These are phyloP conservation scores for Gymnothorax reevesii DNA, from an alignment of 2,797 vertebrate species.

Conservation along the genomic window DNA sequence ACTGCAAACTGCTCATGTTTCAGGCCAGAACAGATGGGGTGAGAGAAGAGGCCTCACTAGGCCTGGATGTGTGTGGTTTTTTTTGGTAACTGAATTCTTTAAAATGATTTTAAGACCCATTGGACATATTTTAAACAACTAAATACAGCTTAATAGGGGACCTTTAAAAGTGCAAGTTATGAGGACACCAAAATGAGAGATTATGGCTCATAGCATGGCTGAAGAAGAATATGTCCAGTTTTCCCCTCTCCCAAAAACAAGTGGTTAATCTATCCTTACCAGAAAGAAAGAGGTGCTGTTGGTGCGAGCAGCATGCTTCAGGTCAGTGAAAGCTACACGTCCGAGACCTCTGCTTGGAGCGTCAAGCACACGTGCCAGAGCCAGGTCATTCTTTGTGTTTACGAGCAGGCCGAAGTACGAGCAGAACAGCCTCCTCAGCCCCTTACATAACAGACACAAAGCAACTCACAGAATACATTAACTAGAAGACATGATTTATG, in stretches of 20 bases:
- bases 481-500: not conserved
- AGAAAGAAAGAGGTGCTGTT: constrained; percentile 83
- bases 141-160: no score
- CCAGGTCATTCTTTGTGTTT: constrained; percentile 89
- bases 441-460: constrained; percentile 63
- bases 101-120: no score
- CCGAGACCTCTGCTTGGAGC: constrained; percentile 82
- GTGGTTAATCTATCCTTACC: constrained; percentile 65
- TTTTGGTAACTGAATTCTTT: no score
- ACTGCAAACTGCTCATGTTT: no score
- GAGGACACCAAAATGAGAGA: not conserved
- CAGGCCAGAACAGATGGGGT: no score
- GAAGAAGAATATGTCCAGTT: not conserved
- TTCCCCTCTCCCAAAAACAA: not conserved
- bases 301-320: constrained; percentile 78
- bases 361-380: constrained; percentile 81
- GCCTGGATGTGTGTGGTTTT: no score
- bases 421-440: constrained; percentile 78
- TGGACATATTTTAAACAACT: no score
- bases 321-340: constrained; percentile 82
- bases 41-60: no score
- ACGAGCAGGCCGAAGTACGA: constrained; percentile 88
- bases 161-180: not conserved
- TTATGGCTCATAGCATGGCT: not conserved
- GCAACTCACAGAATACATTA: constrained; percentile 32